A percentile compares a stretch with the other conserved stretches of the same genome.
Evolutionary conservation across 2,888 invertebrate genomes (phyloP).

Genomic region (Drosophila colorata): DNA sequence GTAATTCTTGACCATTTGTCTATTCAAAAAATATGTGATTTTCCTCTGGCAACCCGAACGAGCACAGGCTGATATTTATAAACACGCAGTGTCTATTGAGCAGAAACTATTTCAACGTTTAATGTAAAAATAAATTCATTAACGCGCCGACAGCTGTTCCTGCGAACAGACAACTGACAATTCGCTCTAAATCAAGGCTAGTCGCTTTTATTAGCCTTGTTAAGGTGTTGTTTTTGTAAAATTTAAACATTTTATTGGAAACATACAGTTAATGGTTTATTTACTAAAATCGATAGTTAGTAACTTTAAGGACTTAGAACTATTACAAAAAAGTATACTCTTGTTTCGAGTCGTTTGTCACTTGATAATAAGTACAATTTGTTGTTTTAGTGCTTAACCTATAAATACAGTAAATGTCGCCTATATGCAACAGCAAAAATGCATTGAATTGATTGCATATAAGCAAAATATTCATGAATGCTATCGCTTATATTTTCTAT

Average conservation of each 20-base stretch:
- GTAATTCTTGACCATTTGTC: too few relatives aligned
- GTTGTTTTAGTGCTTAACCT: conserved; percentile 61
- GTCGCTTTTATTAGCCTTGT: not conserved
- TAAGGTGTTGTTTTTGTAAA: conserved; percentile 42
- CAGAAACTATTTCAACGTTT: conserved; percentile 22
- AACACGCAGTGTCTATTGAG: conserved; percentile 38
- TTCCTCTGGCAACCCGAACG: conserved; percentile 40
- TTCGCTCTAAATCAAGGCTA: conserved; percentile 62
- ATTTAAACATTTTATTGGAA: conserved; percentile 74
- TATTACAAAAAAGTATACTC: conserved; percentile 70
- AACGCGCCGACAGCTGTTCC: conserved; percentile 60
- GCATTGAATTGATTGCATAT: too few relatives aligned
- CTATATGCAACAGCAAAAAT: too few relatives aligned
- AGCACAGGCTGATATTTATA: conserved; percentile 49
- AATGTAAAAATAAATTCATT: conserved; percentile 76
- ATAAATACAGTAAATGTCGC: too few relatives aligned
- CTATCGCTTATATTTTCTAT: too few relatives aligned
- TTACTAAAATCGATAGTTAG: conserved; percentile 71
- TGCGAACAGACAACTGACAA: conserved; percentile 24
- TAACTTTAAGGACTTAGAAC: conserved; percentile 68
- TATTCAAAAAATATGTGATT: not conserved
- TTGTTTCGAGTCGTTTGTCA: conserved; percentile 41
- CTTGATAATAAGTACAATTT: conserved; percentile 68
- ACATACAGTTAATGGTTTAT: conserved; percentile 54
- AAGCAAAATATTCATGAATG: too few relatives aligned